These are phyloP conservation scores for Leuctra nigra DNA, from an alignment of 2,888 invertebrate species.

Conservation along the genomic window DNA sequence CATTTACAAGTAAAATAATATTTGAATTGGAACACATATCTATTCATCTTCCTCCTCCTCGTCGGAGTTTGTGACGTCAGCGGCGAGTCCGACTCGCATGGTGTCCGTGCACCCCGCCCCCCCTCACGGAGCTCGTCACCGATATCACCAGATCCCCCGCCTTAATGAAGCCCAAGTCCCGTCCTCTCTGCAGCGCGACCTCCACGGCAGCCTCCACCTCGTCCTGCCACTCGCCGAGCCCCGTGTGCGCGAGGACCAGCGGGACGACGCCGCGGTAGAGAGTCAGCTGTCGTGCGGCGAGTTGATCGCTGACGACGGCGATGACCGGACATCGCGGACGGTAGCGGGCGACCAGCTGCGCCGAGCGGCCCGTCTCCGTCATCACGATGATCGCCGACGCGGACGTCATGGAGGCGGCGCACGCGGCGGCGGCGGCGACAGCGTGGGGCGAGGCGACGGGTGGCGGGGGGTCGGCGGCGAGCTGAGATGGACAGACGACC, in stretches of 20 bases:
- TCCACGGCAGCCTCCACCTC: constrained; percentile 87
- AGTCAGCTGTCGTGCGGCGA: constrained; percentile 86
- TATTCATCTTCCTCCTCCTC: too few species aligned
- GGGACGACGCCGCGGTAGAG: constrained; percentile 89
- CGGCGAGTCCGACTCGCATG: too few species aligned
- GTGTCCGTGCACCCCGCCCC: constrained; percentile 96
- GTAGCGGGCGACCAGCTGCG: constrained; percentile 88
- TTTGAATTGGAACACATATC: too few species aligned
- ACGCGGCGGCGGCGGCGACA: constrained; percentile 86
- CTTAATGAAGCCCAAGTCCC: constrained; percentile 76
- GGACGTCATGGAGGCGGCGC: constrained; percentile 81
- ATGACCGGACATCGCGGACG: constrained; percentile 91
- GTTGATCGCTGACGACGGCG: constrained; percentile 76
- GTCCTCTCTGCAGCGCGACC: constrained; percentile 77
- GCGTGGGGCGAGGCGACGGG: constrained; percentile 65
- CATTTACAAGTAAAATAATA: too few species aligned
- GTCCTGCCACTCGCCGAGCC: constrained; percentile 78
- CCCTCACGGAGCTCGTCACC: constrained; percentile 94
- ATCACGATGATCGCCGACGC: constrained; percentile 87
- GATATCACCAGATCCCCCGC: constrained; percentile 82
- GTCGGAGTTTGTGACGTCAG: too few species aligned
- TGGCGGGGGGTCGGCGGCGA: constrained; percentile 71
- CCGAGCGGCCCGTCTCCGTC: constrained; percentile 77
- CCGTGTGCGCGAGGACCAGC: constrained; percentile 64
- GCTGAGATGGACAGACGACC: constrained; percentile 87